Percentiles rank a stretch among this genome's conserved stretches.
These are phyloP conservation scores for Peromyscus nudipes DNA, from an alignment of 2,797 vertebrate species.

Conservation along the genomic window DNA sequence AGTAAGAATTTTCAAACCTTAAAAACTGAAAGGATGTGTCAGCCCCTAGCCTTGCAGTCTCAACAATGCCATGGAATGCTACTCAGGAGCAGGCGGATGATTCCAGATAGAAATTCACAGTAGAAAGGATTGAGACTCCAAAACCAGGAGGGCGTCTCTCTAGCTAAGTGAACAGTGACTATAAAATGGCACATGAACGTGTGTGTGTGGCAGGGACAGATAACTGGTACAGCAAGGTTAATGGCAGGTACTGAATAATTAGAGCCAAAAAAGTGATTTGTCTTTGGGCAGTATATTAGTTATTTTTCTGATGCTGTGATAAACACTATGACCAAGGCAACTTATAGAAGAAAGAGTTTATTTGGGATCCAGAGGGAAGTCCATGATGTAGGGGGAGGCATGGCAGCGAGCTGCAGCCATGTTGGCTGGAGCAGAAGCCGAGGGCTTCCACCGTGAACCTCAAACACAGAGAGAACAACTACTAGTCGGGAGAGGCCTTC, in stretches of 20 bases:
- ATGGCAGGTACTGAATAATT: too few species aligned
- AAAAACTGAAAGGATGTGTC: not conserved
- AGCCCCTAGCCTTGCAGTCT: not conserved
- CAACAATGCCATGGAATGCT: not conserved
- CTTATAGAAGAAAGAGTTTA: not conserved
- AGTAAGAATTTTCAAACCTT: not conserved
- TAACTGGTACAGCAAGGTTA: not conserved
- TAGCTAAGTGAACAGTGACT: not conserved
- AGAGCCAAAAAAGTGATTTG: not conserved
- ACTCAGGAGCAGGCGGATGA: not conserved
- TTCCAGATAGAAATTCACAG: not conserved
- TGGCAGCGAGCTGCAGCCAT: too few species aligned
- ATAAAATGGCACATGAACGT: not conserved
- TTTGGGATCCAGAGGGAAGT: not conserved
- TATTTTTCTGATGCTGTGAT: not conserved
- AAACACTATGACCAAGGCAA: not conserved
- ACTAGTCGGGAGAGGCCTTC: too few species aligned
- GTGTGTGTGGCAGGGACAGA: not conserved
- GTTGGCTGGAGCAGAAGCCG: not conserved
- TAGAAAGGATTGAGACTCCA: not conserved
- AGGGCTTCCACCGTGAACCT: not conserved
- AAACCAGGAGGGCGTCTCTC: not conserved
- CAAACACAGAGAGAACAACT: not conserved
- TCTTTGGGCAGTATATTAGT: not conserved
- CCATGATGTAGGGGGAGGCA: not conserved